Evolutionary conservation across 1,140 invertebrate genomes (phyloP).

Genomic region (Drosophila leontia): DNA sequence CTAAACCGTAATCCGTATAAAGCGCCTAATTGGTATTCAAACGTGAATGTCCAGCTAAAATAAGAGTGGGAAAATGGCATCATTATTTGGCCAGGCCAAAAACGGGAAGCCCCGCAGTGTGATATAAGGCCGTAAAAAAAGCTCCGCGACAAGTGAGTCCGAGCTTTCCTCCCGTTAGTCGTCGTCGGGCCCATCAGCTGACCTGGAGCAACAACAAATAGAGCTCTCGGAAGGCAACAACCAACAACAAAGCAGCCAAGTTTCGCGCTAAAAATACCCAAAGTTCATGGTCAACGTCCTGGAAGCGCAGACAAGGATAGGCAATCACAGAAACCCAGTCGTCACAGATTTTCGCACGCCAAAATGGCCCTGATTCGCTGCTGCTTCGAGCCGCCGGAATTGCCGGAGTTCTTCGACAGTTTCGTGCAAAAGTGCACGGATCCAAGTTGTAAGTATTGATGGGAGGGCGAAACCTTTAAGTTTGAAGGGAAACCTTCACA

Average conservation of each 20-base stretch:
- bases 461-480: not conserved
- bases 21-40: conserved; percentile 29
- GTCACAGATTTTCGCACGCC: conserved; percentile 5
- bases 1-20: not conserved
- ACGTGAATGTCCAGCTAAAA: conserved; percentile 20
- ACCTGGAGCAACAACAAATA: conserved; percentile 44
- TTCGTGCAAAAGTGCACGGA: conserved; percentile 92
- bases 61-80: conserved; percentile 35
- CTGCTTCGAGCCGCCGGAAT: conserved; percentile 90
- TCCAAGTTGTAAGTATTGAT: conserved; percentile 90
- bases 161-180: conserved; percentile 61
- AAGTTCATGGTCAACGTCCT: conserved; percentile 66
- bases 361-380: conserved; percentile 91
- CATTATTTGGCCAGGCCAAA: conserved; percentile 42
- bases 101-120: conserved; percentile 31
- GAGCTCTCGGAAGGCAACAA: not conserved
- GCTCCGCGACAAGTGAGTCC: conserved; percentile 20
- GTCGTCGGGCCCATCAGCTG: conserved; percentile 52
- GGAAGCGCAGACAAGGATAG: not conserved
- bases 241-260: conserved; percentile 4
- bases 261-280: conserved; percentile 49
- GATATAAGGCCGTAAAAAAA: conserved; percentile 61
- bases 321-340: not conserved
- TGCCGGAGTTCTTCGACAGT: conserved; percentile 90
- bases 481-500: not conserved